Evolutionary conservation across 2,888 invertebrate genomes (phyloP).

Genomic region (Aphidoletes aphidimyza): DNA sequence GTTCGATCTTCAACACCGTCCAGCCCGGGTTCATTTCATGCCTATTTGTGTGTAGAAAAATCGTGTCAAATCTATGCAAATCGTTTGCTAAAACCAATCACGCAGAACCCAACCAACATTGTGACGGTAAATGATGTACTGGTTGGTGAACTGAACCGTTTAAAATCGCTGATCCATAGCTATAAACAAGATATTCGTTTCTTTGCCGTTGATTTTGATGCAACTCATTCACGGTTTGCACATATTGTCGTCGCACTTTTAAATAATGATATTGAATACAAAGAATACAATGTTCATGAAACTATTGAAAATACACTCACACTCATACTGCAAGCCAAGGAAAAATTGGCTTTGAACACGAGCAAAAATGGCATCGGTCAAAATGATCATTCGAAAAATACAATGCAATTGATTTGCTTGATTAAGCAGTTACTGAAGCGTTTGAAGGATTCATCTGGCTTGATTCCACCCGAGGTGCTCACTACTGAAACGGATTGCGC

Average conservation of each 20-base stretch:
- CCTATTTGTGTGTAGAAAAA: constrained; percentile 71
- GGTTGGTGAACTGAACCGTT: constrained; percentile 75
- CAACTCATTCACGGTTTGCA: constrained; percentile 75
- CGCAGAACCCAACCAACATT: constrained; percentile 70
- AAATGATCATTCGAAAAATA: neutral
- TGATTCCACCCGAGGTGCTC: constrained; percentile 66
- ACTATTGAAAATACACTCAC: constrained; percentile 35
- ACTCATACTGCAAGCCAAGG: constrained; percentile 30
- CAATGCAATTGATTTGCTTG: constrained; percentile 67
- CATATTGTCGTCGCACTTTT: constrained; percentile 73
- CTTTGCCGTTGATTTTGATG: constrained; percentile 72
- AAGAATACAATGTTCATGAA: neutral
- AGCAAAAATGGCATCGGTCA: constrained; percentile 18
- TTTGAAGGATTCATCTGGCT: constrained; percentile 59
- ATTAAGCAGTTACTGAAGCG: constrained; percentile 64
- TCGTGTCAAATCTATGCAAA: constrained; percentile 76
- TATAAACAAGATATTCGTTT: constrained; percentile 78
- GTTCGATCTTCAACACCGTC: constrained; percentile 44
- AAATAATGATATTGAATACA: constrained; percentile 63
- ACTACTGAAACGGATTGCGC: constrained; percentile 71
- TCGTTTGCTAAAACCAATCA: constrained; percentile 73
- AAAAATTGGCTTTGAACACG: neutral
- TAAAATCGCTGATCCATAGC: constrained; percentile 75
- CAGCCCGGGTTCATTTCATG: constrained; percentile 61
- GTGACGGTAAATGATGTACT: constrained; percentile 71